These are phyloP conservation scores for Cyprinus carpio DNA, from an alignment of 2,113 vertebrate species.

Conservation along the genomic window DNA sequence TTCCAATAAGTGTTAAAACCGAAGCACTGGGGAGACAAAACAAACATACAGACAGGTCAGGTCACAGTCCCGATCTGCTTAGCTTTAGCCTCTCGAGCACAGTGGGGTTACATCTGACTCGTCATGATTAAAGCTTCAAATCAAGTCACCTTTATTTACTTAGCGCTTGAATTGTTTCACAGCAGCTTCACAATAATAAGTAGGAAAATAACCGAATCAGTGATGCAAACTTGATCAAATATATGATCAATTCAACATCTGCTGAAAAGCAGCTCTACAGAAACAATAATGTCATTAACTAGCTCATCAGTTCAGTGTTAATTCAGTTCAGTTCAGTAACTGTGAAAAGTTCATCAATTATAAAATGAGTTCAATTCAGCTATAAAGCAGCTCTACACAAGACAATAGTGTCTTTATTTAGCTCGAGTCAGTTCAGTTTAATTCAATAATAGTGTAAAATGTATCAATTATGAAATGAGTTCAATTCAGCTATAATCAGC, in stretches of 20 bases:
- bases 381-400: neutral
- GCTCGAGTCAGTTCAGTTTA: no score
- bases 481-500: no score
- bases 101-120: constrained; percentile 26
- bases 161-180: neutral
- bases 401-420: neutral
- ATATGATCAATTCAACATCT: neutral
- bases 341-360: neutral
- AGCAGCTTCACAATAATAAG: neutral
- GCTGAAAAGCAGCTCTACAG: neutral
- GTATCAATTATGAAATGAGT: no score
- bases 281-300: neutral
- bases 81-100: constrained; percentile 32
- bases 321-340: neutral
- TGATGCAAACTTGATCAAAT: neutral
- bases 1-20: constrained; percentile 78
- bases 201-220: neutral
- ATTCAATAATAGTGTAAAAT: no score
- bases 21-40: constrained; percentile 79
- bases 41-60: constrained; percentile 78
- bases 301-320: neutral
- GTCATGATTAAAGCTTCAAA: neutral
- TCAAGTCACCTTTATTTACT: neutral
- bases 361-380: neutral
- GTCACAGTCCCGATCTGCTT: constrained; percentile 45